A percentile compares a stretch with the other conserved stretches of the same genome.
phyloP scores from a whole-genome alignment of 1,140 invertebrate species.

The Trinorchestia longiramus region DNA sequence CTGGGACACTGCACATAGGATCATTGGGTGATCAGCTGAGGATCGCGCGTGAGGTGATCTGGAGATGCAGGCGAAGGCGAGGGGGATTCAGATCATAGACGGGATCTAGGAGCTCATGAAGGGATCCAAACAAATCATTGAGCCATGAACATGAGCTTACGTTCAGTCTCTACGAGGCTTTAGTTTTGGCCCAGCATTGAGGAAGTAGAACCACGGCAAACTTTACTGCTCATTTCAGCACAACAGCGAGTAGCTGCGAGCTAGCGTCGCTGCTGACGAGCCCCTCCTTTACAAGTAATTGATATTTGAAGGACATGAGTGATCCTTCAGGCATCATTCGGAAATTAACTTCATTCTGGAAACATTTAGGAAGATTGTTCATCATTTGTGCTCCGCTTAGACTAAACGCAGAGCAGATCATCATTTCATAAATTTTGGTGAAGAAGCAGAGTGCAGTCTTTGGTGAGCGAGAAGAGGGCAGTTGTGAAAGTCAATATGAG shows the following conservation, averaged over 20 bases:
- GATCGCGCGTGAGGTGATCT: too few relatives aligned
- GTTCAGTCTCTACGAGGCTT: background rate
- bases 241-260: background rate
- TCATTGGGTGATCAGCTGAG: too few relatives aligned
- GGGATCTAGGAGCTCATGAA: too few relatives aligned
- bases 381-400: background rate
- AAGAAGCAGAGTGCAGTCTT: background rate
- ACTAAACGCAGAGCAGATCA: background rate
- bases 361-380: background rate
- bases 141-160: background rate
- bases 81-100: too few relatives aligned
- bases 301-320: background rate
- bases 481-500: background rate
- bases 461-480: background rate
- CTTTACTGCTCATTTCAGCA: background rate
- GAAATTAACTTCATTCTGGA: background rate
- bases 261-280: background rate
- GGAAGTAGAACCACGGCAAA: background rate
- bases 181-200: background rate
- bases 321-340: background rate
- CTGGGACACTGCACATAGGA: too few relatives aligned
- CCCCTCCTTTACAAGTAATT: background rate
- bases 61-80: too few relatives aligned
- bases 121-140: background rate
- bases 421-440: background rate